A percentile compares a stretch with the other conserved stretches of the same genome.
Evolutionary conservation across 2,888 invertebrate species (phyloP).

Genomic region (Formica aserva): DNA sequence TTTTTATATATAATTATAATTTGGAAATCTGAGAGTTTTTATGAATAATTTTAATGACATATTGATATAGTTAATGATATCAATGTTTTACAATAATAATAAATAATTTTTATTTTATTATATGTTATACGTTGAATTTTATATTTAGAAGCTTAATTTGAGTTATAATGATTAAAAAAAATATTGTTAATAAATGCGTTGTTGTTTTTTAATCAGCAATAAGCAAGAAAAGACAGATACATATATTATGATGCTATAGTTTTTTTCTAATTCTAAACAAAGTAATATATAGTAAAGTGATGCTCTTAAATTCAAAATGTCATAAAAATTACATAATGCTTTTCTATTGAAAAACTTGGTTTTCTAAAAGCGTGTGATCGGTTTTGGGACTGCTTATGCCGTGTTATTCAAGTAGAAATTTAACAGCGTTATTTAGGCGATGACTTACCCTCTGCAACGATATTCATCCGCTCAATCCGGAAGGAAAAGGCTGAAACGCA

Average conservation of each 20-base stretch:
- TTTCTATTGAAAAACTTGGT: background rate
- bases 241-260: background rate
- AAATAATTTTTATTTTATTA: background rate
- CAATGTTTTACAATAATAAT: background rate
- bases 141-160: background rate
- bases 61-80: background rate
- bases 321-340: background rate
- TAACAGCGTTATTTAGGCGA: conserved; percentile 17
- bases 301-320: background rate
- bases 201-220: background rate
- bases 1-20: background rate
- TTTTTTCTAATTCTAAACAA: background rate
- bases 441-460: conserved; percentile 46
- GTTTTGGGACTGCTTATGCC: background rate
- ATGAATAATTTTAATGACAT: background rate
- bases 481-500: conserved; percentile 43
- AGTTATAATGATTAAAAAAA: background rate
- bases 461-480: conserved; percentile 40
- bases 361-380: background rate
- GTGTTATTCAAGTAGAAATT: conserved; percentile 20
- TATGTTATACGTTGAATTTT: background rate
- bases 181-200: background rate
- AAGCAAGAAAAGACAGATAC: background rate
- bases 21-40: background rate
- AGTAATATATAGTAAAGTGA: background rate